A percentile compares a stretch with the other conserved stretches of the same genome.
Evolutionary conservation across 1,140 invertebrate genomes (phyloP).

Genomic region (Tetramorium parvispinum): DNA sequence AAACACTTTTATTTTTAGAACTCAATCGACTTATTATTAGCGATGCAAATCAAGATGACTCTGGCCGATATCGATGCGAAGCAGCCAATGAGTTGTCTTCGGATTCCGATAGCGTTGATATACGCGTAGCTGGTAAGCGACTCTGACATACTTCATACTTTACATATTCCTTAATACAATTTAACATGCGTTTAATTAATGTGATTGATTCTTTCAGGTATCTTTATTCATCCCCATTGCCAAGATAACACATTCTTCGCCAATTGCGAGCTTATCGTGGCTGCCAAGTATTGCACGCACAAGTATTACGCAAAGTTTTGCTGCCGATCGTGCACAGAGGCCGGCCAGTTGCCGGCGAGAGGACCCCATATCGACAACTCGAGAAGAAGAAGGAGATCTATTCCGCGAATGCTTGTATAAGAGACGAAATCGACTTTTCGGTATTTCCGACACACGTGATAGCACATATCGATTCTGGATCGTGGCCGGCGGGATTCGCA

Average conservation of each 20-base stretch:
- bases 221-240: slow-evolving; percentile 91
- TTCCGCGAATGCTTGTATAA: slow-evolving; percentile 67
- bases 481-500: slow-evolving; percentile 20
- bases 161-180: slow-evolving; percentile 59
- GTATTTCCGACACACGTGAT: slow-evolving; percentile 30
- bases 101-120: slow-evolving; percentile 87
- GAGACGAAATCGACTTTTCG: slow-evolving; percentile 12
- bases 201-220: slow-evolving; percentile 85
- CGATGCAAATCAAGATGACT: slow-evolving; percentile 88
- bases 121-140: slow-evolving; percentile 90
- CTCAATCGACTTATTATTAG: slow-evolving; percentile 89
- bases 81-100: slow-evolving; percentile 90
- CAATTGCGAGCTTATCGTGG: slow-evolving; percentile 94
- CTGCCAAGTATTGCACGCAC: slow-evolving; percentile 93
- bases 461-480: slow-evolving; percentile 43
- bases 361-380: slow-evolving; percentile 82
- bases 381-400: slow-evolving; percentile 76
- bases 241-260: slow-evolving; percentile 95
- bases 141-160: slow-evolving; percentile 35
- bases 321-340: slow-evolving; percentile 95
- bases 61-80: slow-evolving; percentile 92
- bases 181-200: not conserved
- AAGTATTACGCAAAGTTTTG: slow-evolving; percentile 97
- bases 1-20: slow-evolving; percentile 83
- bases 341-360: slow-evolving; percentile 89